Conservation (phyloP, 1,140 invertebrate genomes). For the Aphelenchoides avenae region DNA sequence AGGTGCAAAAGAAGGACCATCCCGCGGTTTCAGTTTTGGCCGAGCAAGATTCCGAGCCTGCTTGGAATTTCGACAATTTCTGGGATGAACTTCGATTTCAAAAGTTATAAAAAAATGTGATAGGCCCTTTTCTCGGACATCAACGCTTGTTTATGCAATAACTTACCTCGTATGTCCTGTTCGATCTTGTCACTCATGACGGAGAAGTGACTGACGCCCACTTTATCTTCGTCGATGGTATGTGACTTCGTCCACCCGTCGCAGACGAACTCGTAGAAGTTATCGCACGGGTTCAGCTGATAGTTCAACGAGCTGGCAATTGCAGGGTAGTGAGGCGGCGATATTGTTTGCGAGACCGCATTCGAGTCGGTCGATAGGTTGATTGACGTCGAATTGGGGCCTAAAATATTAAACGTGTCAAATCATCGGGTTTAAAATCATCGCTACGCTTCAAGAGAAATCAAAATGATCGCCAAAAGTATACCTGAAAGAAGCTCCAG, state of each 20-base stretch:
- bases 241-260: conserved; percentile 17
- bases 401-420: not conserved
- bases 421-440: not conserved
- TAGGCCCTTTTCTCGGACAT: too few relatives aligned
- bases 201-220: conserved; percentile 20
- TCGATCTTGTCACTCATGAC: conserved; percentile 23
- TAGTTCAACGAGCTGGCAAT: conserved; percentile 17
- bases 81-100: too few relatives aligned
- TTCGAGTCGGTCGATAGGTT: not conserved
- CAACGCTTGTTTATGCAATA: too few relatives aligned
- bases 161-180: conserved; percentile 21
- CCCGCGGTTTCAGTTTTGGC: too few relatives aligned
- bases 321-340: conserved; percentile 17
- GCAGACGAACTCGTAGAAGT: conserved; percentile 27
- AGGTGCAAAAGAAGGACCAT: too few relatives aligned
- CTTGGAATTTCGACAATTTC: too few relatives aligned
- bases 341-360: too few relatives aligned
- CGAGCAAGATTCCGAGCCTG: too few relatives aligned
- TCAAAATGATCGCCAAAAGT: not conserved
- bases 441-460: not conserved
- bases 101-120: too few relatives aligned
- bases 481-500: conserved; percentile 13
- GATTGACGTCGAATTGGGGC: not conserved
- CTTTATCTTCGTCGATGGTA: conserved; percentile 22
- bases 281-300: conserved; percentile 18